phyloP scores from a whole-genome alignment of 2,888 invertebrate genomes.

The Eumacrocentrus americanus region DNA sequence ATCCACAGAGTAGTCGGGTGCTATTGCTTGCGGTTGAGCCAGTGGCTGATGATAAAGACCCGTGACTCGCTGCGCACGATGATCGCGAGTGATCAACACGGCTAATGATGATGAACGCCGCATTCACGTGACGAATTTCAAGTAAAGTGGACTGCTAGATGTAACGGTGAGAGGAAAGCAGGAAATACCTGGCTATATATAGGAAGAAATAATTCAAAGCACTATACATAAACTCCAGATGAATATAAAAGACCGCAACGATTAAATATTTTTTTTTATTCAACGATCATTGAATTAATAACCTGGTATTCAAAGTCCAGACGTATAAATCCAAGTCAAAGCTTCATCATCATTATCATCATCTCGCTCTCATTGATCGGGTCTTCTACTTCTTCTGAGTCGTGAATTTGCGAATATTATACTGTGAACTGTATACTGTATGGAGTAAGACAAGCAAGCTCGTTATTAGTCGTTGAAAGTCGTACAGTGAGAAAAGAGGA shows the following conservation, averaged over 20 bases:
- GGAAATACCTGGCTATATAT: background rate
- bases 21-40: too few species aligned
- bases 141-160: constrained; percentile 14
- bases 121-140: constrained; percentile 25
- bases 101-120: constrained; percentile 50
- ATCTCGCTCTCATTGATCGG: constrained; percentile 18
- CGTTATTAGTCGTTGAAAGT: constrained; percentile 36
- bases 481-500: constrained; percentile 15
- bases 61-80: too few species aligned
- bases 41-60: too few species aligned
- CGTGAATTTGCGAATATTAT: constrained; percentile 15
- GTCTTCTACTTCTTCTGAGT: background rate
- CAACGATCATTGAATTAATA: constrained; percentile 14
- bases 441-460: constrained; percentile 38
- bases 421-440: constrained; percentile 23
- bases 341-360: too few species aligned
- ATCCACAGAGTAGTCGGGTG: too few species aligned
- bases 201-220: too few species aligned
- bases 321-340: constrained; percentile 17
- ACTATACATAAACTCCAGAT: too few species aligned
- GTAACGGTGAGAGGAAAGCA: constrained; percentile 13
- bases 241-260: too few species aligned
- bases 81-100: constrained; percentile 48
- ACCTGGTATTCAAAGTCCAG: background rate
- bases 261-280: constrained; percentile 12